Evolutionary conservation across 2,888 invertebrate species (phyloP), one percentile per base, ranked within the genome.

Genomic region (Orchestes rusci): DNA sequence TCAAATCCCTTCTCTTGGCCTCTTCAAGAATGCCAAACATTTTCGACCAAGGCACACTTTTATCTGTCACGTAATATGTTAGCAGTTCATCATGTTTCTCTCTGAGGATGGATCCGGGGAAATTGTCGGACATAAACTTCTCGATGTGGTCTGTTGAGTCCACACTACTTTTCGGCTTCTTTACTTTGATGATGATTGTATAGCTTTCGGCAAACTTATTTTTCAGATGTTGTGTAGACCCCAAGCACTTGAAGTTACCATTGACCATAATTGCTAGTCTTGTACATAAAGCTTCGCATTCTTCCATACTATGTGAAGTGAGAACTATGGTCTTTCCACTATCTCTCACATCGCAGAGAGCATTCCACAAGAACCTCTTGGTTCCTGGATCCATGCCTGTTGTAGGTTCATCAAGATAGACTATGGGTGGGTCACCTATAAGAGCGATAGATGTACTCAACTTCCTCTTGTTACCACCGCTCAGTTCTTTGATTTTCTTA

Each of bases 291-390:
- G 86, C 86, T 69, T 89, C 88, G 67, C 87, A 87, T 68, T 89
- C 88, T 68, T 87, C 87, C 85, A 89, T 87, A 63, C 84, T 85
- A 70, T 87, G 86, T 32, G 89, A 88, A 13, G 91, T 91, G 45
- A 91, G 72, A 46, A 91, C 74, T 40, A 91, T 77, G 45, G 85
- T 82, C 61, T 77, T 77, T 0, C 89, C 88, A 2, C 76, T 71
- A 44, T 80, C 79, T 34, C 84, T 72, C 29, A 83, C 76, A 44
- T 76, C 74, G 50, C 76, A 73, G 19, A 89, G 73, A 10, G 82
- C 80, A 56, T 83, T 74, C 91, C 91, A 91, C 8, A 92, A 73
- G 48, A 83, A 79, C 42, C 90, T 73, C 57, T 87, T 79, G 2
- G 89, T 84, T 2, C 82, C 82, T 1, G 87, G 83, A 61, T 90